These are phyloP conservation scores for Myotis myotis DNA, from an alignment of 2,797 vertebrate species.

Conservation along the genomic window DNA sequence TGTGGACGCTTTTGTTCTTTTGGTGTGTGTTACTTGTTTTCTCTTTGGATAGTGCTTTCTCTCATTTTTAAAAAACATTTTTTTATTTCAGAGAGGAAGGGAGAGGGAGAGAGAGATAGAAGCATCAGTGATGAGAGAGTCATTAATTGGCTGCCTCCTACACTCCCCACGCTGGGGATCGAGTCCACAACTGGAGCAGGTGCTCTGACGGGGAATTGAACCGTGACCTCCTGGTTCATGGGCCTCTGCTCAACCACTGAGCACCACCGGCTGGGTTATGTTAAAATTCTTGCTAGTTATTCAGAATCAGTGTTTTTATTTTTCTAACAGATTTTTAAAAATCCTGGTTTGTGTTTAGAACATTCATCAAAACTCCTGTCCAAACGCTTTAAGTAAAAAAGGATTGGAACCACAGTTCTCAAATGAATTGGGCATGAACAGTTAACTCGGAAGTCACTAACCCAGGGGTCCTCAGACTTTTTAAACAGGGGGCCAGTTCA, in stretches of 20 bases:
- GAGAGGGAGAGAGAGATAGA: too few species aligned
- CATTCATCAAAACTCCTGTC: background rate
- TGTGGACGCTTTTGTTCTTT: background rate
- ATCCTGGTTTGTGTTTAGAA: background rate
- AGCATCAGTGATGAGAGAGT: too few species aligned
- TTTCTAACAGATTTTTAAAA: background rate
- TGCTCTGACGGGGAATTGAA: too few species aligned
- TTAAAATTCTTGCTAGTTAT: conserved; percentile 6
- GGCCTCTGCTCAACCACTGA: too few species aligned
- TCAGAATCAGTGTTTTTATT: conserved; percentile 31
- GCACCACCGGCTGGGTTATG: background rate
- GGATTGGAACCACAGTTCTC: background rate
- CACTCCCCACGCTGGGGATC: too few species aligned
- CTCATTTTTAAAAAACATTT: background rate
- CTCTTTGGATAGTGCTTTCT: background rate
- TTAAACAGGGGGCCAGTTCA: too few species aligned
- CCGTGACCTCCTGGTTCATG: too few species aligned
- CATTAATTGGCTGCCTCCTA: too few species aligned
- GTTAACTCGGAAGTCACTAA: background rate
- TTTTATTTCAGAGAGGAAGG: too few species aligned
- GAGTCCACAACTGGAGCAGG: too few species aligned
- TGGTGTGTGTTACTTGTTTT: background rate
- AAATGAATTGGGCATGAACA: background rate
- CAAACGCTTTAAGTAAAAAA: background rate
- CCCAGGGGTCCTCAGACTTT: too few species aligned